Percentiles rank a stretch among this genome's conserved stretches.
These are phyloP conservation scores for Diplazon laetatorius DNA, from an alignment of 2,888 invertebrate species.

Conservation along the genomic window DNA sequence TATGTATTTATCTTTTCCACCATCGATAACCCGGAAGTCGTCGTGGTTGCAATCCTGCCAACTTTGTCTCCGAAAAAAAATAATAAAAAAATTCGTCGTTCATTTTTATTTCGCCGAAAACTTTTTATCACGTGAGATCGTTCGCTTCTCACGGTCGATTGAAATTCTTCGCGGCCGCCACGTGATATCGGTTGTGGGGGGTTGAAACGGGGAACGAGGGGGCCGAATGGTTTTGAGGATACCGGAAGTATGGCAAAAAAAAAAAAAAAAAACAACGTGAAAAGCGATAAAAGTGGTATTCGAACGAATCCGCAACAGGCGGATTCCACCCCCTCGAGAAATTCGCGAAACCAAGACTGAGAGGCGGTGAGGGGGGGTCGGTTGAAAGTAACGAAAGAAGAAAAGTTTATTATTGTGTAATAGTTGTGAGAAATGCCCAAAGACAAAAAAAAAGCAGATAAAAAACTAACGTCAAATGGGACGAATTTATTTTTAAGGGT, in stretches of 20 bases:
- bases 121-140: conserved; percentile 21
- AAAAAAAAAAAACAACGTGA: conserved; percentile 15
- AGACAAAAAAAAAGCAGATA: background rate
- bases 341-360: conserved; percentile 21
- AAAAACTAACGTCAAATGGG: conserved; percentile 16
- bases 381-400: conserved; percentile 39
- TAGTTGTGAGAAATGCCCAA: conserved; percentile 37
- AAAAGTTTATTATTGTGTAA: conserved; percentile 62
- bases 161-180: conserved; percentile 57
- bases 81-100: conserved; percentile 12
- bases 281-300: background rate
- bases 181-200: background rate
- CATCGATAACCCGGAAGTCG: conserved; percentile 35
- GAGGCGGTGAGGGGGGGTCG: background rate
- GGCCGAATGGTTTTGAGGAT: conserved; percentile 35
- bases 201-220: background rate
- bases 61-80: too few species aligned
- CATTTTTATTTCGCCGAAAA: conserved; percentile 25
- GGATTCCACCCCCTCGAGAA: conserved; percentile 28
- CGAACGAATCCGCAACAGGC: conserved; percentile 60
- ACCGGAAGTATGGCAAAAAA: conserved; percentile 43
- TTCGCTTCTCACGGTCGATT: conserved; percentile 38
- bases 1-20: background rate
- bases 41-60: background rate
- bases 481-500: conserved; percentile 58